A percentile compares a stretch with the other conserved stretches of the same genome.
These are phyloP conservation scores for Pseudorhombus dupliciocellatus DNA, from an alignment of 2,113 vertebrate genomes.

Conservation along the genomic window DNA sequence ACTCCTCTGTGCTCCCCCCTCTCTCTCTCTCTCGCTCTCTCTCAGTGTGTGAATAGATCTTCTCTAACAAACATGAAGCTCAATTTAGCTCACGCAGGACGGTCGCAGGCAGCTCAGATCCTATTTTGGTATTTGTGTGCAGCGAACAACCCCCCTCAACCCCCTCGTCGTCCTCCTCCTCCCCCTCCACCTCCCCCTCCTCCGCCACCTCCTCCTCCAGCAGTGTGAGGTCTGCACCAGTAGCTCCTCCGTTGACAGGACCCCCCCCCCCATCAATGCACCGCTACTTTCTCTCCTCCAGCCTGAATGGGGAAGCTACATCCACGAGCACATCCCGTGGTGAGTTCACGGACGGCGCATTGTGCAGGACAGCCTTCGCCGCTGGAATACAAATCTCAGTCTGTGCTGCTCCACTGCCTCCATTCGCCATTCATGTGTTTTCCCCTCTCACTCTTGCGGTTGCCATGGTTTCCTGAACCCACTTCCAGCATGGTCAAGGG, in stretches of 20 bases:
- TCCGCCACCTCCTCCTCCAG: slow-evolving; percentile 10
- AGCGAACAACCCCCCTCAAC: slow-evolving; percentile 48
- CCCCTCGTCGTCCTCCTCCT: slow-evolving; percentile 5
- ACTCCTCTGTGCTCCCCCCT: slow-evolving; percentile 11
- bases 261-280: slow-evolving; percentile 31
- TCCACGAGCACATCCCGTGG: slow-evolving; percentile 28
- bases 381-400: slow-evolving; percentile 40
- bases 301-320: slow-evolving; percentile 50
- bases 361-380: not conserved
- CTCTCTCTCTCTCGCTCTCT: not conserved
- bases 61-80: slow-evolving; percentile 53
- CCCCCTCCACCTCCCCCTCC: slow-evolving; percentile 29
- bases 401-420: slow-evolving; percentile 6
- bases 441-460: slow-evolving; percentile 40
- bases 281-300: slow-evolving; percentile 18
- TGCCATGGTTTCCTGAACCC: slow-evolving; percentile 69
- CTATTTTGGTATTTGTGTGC: slow-evolving; percentile 84
- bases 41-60: slow-evolving; percentile 8
- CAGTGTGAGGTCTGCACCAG: slow-evolving; percentile 42
- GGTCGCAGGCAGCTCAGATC: slow-evolving; percentile 61
- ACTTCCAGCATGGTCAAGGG: slow-evolving; percentile 43
- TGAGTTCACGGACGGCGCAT: slow-evolving; percentile 25
- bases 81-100: slow-evolving; percentile 69
- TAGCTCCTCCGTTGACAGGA: slow-evolving; percentile 51
- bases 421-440: slow-evolving; percentile 38